phyloP scores from a whole-genome alignment of 2,888 invertebrate genomes.

The Cephalotes varians region DNA sequence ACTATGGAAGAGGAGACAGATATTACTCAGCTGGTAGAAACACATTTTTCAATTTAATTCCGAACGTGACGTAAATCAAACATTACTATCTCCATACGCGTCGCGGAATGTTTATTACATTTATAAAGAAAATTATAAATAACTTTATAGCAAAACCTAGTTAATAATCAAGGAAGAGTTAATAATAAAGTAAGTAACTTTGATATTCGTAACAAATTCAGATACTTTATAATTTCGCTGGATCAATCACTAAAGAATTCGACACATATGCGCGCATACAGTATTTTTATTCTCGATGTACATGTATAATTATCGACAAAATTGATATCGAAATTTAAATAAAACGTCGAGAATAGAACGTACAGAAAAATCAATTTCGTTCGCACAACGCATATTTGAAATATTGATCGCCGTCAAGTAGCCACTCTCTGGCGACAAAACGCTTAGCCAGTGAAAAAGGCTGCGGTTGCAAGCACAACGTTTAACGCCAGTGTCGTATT shows the following conservation, averaged over 20 bases:
- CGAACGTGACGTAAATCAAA: neutral
- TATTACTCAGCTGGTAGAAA: conserved; percentile 4
- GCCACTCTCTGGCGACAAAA: conserved; percentile 14
- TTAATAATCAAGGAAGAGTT: neutral
- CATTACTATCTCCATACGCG: neutral
- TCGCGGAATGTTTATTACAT: neutral
- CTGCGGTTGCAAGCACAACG: conserved; percentile 7
- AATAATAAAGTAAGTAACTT: neutral
- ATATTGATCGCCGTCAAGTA: conserved; percentile 16
- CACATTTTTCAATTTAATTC: conserved; percentile 35
- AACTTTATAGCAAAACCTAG: neutral
- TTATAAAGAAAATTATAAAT: neutral
- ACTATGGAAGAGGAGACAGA: neutral
- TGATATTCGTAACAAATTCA: conserved; percentile 4
- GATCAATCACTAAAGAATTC: neutral
- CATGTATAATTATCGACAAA: neutral
- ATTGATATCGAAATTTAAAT: neutral
- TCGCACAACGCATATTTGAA: neutral
- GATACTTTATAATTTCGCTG: neutral
- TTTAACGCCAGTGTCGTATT: conserved; percentile 23
- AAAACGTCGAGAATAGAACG: neutral
- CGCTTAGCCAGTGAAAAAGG: conserved; percentile 35
- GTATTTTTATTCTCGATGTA: neutral
- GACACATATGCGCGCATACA: too few species aligned
- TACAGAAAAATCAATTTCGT: neutral